Evolutionary conservation across 2,113 vertebrate species (phyloP), one percentile per base, ranked within the genome.

Genomic region (Pollimyrus isidori): DNA sequence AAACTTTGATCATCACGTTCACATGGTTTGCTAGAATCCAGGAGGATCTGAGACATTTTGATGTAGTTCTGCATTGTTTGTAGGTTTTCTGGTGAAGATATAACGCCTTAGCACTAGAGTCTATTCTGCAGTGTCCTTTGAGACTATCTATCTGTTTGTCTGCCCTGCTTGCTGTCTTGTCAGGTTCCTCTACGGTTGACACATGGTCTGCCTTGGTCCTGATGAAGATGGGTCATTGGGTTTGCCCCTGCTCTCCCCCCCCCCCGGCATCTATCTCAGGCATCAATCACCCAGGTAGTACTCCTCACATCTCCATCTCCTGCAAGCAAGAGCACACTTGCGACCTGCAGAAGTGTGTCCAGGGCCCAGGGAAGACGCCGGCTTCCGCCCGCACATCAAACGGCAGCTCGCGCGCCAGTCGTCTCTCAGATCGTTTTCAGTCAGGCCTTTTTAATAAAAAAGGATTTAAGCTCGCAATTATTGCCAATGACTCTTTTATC

Each of bases 371-470:
- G 82, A 2, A n/a, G 2, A 48, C 7, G 42, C 9, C 0, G 82
- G 7, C 7, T 84, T 48, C 19, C 82, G 19, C 82, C 42, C 7
- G 45, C 42, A 84, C 39, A 84, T 84, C 45, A 84, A 84, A 84
- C 82, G 19, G 42, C 39, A 6, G 82, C 21, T 83, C 46, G 3
- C 7, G 15, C 42, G 17, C 21, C 82, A 48, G 42, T 42, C 5
- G 9, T 23, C 3, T 45, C 76, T 45, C 30, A 42, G 76, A 82
- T 82, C 42, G 76, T n/a, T 84, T 84, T 48, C 42, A 42, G 35
- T 80, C 15, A 42, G 73, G 73, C 15, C 73, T 80, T 84, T 84
- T 84, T 84, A 84, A 45, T 84, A 84, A 84, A 84, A 84, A 46
- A 84, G 45, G 82, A 84, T 84, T 84, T 84, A 84, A 84, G 82